Base-by-base conservation (phyloP, 2,113 vertebrate genomes). In the Lampris megalopsis region DNA sequence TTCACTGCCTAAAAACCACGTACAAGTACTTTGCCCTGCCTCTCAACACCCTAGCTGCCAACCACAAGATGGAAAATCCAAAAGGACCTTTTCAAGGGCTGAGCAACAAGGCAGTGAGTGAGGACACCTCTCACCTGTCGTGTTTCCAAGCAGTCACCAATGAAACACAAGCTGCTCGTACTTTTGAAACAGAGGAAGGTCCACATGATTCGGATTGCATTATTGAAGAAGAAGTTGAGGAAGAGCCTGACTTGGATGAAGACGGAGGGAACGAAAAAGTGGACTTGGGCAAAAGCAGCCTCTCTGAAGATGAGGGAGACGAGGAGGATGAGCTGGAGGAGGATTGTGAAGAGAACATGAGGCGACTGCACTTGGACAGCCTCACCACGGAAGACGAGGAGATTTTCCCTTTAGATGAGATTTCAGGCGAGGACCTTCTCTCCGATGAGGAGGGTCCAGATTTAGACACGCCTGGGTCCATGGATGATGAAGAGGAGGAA, bases 21-120 rank as follows among this genome's bases (percentile, higher is more conserved):
- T 98, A 97, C 71, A 98, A 97, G 81, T 97, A 98, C 89, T 98
- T 98, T 92, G 97, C 96, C 56, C 86, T 96, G 82, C 96, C 95
- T 35, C 93, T 94, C 82, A 87, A 83, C 65, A 6, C 52, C 0
- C 11, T 79, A 6, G 61, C 82, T 61, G 67, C 63, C 58, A 68
- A 78, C 63, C 71, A 36, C 56, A 87, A 83, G 64, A 42, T 24
- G 1, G 70, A 6, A 24, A 41, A 45, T 2, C 73, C 38, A 40
- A 48, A 6, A n/a, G 70, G 71, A 54, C 24, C 45, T 0, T 4
- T 1, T 45, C 41, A 63, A 60, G 75, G 56, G 42, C 59, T 65
- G 36, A 72, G 77, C 0, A 24, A 61, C 0, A 13, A 73, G 6
- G 45, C 63, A 52, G 9, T 35, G 36, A 66, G 47, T 40, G 75